Evolutionary conservation across 2,797 vertebrate genomes (phyloP).

Genomic region (Oryzias dopingdopingensis): DNA sequence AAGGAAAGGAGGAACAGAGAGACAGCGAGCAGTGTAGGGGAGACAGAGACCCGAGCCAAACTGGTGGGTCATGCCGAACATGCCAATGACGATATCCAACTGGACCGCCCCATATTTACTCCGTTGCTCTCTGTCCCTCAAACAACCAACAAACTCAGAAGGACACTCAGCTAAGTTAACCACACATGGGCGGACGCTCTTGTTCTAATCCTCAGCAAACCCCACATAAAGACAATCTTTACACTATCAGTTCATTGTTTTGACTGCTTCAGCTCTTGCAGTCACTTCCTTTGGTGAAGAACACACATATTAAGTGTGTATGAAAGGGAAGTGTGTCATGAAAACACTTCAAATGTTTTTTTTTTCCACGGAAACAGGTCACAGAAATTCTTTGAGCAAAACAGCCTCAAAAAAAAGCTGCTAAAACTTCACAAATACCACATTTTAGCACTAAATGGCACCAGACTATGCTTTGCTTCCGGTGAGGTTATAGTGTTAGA

Average conservation of each 20-base stretch:
- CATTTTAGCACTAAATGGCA: conserved; percentile 11
- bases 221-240: background rate
- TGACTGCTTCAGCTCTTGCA: background rate
- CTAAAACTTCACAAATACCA: conserved; percentile 19
- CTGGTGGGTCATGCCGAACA: conserved; percentile 61
- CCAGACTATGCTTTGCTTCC: background rate
- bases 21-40: conserved; percentile 40
- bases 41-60: conserved; percentile 58
- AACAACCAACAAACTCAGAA: conserved; percentile 36
- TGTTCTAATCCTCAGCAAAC: conserved; percentile 12
- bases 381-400: conserved; percentile 19
- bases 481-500: conserved; percentile 1
- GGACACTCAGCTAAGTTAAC: conserved; percentile 11
- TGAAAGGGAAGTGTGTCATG: background rate
- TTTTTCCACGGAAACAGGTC: background rate
- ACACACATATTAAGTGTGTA: background rate
- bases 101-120: conserved; percentile 45
- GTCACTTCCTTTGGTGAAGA: background rate
- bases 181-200: background rate
- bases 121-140: conserved; percentile 17
- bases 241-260: conserved; percentile 6
- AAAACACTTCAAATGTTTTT: background rate
- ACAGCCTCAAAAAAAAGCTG: background rate
- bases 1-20: conserved; percentile 18
- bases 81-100: conserved; percentile 67